phyloP scores from a whole-genome alignment of 2,113 vertebrate species.

The Ptyas mucosa region DNA sequence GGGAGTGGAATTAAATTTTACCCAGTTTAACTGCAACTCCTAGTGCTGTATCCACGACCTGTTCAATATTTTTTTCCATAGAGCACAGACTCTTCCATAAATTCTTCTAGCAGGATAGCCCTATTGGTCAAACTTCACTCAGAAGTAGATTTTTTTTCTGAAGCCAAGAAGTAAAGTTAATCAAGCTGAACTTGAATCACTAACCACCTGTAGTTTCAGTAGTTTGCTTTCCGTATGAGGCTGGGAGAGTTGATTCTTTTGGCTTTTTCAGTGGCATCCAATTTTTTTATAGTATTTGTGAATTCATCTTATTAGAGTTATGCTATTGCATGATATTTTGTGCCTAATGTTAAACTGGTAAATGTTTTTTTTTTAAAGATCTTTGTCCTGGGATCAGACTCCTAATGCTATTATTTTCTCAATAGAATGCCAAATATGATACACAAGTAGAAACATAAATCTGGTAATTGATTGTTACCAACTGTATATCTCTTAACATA shows the following conservation, averaged over 20 bases:
- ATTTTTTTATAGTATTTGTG: neutral
- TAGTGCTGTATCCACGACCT: neutral
- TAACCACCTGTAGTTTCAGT: neutral
- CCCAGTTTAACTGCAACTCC: neutral
- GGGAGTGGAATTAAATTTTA: neutral
- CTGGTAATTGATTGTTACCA: neutral
- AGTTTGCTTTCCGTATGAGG: neutral
- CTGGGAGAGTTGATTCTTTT: neutral
- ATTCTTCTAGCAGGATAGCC: neutral
- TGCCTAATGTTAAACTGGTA: neutral
- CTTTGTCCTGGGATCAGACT: neutral
- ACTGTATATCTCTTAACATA: neutral
- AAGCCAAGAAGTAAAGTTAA: neutral
- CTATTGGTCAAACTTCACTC: neutral
- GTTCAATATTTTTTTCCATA: neutral
- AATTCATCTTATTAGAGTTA: neutral
- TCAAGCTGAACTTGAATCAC: neutral
- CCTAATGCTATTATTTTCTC: neutral
- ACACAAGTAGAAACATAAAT: neutral
- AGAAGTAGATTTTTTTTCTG: neutral
- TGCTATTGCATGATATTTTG: neutral
- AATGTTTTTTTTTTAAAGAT: neutral
- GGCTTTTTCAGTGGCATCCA: neutral
- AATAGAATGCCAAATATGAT: neutral
- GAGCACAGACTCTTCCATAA: neutral